Evolutionary conservation across 2,797 vertebrate species (phyloP).

Genomic region (Psittacula derbiana): DNA sequence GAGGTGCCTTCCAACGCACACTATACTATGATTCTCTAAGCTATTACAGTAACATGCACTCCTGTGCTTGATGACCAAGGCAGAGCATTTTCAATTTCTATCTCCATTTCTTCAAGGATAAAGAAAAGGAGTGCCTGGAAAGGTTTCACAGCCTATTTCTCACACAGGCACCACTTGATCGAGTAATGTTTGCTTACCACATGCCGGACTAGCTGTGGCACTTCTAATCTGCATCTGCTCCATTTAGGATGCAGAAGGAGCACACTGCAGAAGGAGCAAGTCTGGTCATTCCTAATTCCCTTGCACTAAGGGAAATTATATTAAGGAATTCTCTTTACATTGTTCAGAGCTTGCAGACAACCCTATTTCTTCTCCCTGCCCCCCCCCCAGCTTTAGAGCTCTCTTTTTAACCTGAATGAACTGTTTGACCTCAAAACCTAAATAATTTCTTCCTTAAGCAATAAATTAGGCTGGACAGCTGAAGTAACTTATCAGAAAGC

Average conservation of each 20-base stretch:
- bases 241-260: not conserved
- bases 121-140: not conserved
- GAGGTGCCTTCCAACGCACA: not conserved
- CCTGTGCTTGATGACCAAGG: not conserved
- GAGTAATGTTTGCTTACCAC: not conserved
- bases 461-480: not conserved
- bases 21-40: not conserved
- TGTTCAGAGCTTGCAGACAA: not conserved
- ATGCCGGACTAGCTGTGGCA: not conserved
- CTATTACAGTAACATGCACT: not conserved
- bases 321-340: not conserved
- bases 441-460: not conserved
- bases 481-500: not conserved
- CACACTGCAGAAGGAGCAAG: not conserved
- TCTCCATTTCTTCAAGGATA: not conserved
- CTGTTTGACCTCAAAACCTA: not conserved
- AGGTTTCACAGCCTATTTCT: not conserved
- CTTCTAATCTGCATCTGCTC: not conserved
- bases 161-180: not conserved
- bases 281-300: not conserved
- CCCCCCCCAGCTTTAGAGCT: not conserved
- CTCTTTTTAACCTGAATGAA: not conserved
- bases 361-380: not conserved
- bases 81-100: not conserved
- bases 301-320: not conserved